These are phyloP conservation scores for Hymenochirus boettgeri DNA, from an alignment of 2,113 vertebrate genomes.

Conservation along the genomic window DNA sequence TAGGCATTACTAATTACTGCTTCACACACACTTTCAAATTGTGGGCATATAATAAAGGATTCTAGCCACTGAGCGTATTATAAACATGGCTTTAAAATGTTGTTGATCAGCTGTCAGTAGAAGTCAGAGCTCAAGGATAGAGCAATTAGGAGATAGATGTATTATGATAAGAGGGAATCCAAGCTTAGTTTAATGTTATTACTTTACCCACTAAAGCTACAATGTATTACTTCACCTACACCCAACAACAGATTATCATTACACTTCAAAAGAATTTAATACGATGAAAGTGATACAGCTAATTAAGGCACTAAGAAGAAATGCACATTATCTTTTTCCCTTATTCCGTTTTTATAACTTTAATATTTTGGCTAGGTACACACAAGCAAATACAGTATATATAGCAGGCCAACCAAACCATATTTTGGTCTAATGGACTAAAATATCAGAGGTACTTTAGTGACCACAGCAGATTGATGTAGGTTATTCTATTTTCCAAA, in stretches of 20 bases:
- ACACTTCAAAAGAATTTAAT: too few relatives aligned
- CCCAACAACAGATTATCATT: neutral
- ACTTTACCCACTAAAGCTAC: constrained; percentile 8
- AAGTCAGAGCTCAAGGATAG: constrained; percentile 32
- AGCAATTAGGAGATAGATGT: constrained; percentile 21
- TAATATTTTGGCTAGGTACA: too few relatives aligned
- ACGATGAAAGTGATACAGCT: too few relatives aligned
- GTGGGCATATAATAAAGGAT: neutral
- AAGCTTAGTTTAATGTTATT: constrained; percentile 26
- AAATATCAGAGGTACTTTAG: too few relatives aligned
- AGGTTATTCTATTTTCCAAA: too few relatives aligned
- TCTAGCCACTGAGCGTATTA: constrained; percentile 3
- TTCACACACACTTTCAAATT: neutral
- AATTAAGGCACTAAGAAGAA: too few relatives aligned
- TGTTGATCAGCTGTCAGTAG: constrained; percentile 17
- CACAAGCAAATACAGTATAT: too few relatives aligned
- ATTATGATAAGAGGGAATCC: constrained; percentile 30
- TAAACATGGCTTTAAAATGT: constrained; percentile 25
- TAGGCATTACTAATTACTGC: neutral
- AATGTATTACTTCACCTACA: neutral
- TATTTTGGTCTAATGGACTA: too few relatives aligned
- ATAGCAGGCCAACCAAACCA: too few relatives aligned
- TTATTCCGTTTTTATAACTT: too few relatives aligned
- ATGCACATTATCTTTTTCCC: too few relatives aligned
- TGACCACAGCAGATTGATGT: too few relatives aligned